Evolutionary conservation across 1,140 invertebrate species (phyloP), one percentile per base, ranked within the genome.

Genomic region (Octopus sinensis): DNA sequence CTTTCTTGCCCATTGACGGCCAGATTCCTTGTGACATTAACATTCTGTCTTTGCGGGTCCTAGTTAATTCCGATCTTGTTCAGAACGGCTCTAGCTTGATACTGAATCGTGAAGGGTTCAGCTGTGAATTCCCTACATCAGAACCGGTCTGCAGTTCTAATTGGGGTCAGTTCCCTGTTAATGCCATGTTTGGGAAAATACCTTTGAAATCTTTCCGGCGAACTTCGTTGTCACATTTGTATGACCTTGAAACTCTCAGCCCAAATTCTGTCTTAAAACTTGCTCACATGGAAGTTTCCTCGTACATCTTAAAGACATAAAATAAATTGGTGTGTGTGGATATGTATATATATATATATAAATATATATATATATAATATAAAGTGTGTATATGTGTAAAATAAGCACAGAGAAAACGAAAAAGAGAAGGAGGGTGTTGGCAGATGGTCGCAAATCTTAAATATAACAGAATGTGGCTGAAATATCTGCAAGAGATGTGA

Each of bases 1-100:
- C 76, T 23, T 84, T 88, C 76, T 77, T 68, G 17, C 84, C 86
- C 3, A 56, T 85, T 51, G 53, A 81, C 17, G 53, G 56, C 23
- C 76, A 87, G 12, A 71, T 89, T 68, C 85, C 87, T 6, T 89
- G 88, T 86, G 87, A 89, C 84, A 80, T 87, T 0, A 83, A 83
- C 78, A 10, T 87, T 52, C 83, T 88, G 17, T 86, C 84, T 78
- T 80, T 89, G 75, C 85, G 86, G 62, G 87, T 85, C 68, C 79
- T 89, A 53, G 83, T 85, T 51, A 87, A 84, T 62, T 84, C 85
- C 6, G 85, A 87, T 75, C 54, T 88, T 10, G 78, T 82, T 10
- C 87, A 87, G 81, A 87, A 87, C 76, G 87, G 86, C 23, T 87
- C 87, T 17, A 87, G 86, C 79, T 62, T 89, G 10, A 83, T 88